A percentile compares a stretch with the other conserved stretches of the same genome.
phyloP scores from a whole-genome alignment of 30 jellyfish, hydroid and myxozoan species.

The Pelagia noctiluca region DNA sequence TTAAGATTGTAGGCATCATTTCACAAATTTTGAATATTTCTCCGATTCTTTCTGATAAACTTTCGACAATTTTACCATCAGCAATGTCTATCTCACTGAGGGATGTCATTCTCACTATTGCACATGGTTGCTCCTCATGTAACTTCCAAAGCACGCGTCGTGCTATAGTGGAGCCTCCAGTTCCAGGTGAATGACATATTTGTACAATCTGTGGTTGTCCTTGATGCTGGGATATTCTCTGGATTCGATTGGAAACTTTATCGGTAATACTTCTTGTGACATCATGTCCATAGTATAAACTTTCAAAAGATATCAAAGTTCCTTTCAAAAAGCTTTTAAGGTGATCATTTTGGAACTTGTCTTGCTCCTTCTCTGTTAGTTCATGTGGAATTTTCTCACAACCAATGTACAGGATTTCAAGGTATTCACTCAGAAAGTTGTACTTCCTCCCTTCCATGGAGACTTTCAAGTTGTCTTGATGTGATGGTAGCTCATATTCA shows the following conservation, averaged over 20 bases:
- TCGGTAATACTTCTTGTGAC: conserved; percentile 33
- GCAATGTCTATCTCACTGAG: conserved; percentile 33
- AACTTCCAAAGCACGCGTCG: conserved; percentile 43
- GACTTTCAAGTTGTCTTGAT: conserved; percentile 20
- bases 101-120: conserved; percentile 23
- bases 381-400: conserved; percentile 52
- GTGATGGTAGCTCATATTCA: conserved; percentile 23
- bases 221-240: not conserved
- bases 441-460: conserved; percentile 8
- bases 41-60: conserved; percentile 26
- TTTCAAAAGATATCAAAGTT: conserved; percentile 47
- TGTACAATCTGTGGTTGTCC: conserved; percentile 43
- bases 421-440: conserved; percentile 15
- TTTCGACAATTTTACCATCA: conserved; percentile 7
- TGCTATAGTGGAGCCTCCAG: conserved; percentile 59
- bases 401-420: conserved; percentile 47
- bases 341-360: conserved; percentile 28
- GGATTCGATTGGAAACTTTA: not conserved
- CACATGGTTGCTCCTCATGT: conserved; percentile 27
- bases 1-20: conserved; percentile 23
- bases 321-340: conserved; percentile 43
- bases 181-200: conserved; percentile 55
- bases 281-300: conserved; percentile 49
- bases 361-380: conserved; percentile 24
- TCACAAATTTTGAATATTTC: conserved; percentile 38